Conservation (phyloP, 2,888 invertebrate species). For the Stomorhina lunata region DNA sequence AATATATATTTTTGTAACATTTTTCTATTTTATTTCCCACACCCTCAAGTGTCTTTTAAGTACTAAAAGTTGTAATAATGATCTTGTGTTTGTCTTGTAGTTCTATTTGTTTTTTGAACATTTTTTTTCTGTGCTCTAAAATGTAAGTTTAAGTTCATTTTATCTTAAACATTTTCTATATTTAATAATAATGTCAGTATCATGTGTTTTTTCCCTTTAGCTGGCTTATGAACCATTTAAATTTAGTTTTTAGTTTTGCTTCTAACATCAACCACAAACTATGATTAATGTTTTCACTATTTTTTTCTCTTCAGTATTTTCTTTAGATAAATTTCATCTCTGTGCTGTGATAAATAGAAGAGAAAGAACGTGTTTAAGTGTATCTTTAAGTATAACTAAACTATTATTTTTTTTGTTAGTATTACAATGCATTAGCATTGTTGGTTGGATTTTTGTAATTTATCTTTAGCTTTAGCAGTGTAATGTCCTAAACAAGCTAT, state of each 20-base stretch:
- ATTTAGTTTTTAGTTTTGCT: neutral
- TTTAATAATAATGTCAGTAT: conserved; percentile 46
- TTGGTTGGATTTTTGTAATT: neutral
- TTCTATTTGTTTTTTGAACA: neutral
- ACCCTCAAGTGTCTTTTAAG: neutral
- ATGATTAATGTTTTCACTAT: conserved; percentile 28
- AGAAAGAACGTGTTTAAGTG: conserved; percentile 32
- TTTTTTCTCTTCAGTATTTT: conserved; percentile 11
- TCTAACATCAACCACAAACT: conserved; percentile 7
- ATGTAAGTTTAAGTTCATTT: conserved; percentile 35
- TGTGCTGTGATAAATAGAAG: neutral
- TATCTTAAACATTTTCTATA: conserved; percentile 44
- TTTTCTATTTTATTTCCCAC: neutral
- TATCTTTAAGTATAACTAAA: too few species aligned
- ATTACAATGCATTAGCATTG: too few species aligned
- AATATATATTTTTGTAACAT: neutral
- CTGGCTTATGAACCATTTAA: neutral
- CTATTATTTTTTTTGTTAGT: too few species aligned
- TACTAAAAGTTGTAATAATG: conserved; percentile 19
- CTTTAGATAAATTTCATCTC: neutral
- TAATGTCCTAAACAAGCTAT: neutral
- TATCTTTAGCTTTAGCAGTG: neutral
- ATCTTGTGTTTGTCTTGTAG: neutral
- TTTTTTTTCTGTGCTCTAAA: neutral
- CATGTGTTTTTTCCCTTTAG: conserved; percentile 35